Conservation (phyloP, 2,113 vertebrate genomes). For the Drymodes brunneopygia region DNA sequence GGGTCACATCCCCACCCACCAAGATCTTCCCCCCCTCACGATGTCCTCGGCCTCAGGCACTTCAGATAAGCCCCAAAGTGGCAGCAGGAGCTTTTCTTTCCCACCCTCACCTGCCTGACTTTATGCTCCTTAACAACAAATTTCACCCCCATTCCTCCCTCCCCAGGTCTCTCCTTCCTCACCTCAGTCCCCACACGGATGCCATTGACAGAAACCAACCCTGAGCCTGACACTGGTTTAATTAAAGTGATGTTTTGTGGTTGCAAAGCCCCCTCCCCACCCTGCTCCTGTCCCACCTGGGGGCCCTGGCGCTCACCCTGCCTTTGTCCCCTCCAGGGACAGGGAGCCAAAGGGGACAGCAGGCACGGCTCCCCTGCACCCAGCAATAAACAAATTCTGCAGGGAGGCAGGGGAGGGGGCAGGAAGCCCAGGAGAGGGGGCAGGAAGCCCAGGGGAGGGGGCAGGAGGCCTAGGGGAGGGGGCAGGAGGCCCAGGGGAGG, state of each 20-base stretch:
- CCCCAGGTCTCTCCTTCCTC: background rate
- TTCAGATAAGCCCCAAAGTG: background rate
- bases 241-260: background rate
- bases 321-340: background rate
- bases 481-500: background rate
- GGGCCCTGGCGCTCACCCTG: background rate
- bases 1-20: background rate
- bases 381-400: background rate
- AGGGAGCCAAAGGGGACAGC: background rate
- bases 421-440: background rate
- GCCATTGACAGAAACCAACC: background rate
- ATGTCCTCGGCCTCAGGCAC: background rate
- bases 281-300: accelerated
- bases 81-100: background rate
- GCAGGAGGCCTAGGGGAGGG: background rate
- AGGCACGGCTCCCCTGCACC: accelerated
- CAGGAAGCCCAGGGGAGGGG: background rate
- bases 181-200: background rate
- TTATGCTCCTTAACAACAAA: background rate
- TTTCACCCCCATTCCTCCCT: background rate
- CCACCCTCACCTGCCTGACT: background rate
- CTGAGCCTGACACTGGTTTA: background rate
- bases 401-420: background rate
- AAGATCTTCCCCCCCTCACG: background rate
- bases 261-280: background rate